These are phyloP conservation scores for Drosophila gaucha DNA, from an alignment of 2,888 invertebrate genomes.

Conservation along the genomic window DNA sequence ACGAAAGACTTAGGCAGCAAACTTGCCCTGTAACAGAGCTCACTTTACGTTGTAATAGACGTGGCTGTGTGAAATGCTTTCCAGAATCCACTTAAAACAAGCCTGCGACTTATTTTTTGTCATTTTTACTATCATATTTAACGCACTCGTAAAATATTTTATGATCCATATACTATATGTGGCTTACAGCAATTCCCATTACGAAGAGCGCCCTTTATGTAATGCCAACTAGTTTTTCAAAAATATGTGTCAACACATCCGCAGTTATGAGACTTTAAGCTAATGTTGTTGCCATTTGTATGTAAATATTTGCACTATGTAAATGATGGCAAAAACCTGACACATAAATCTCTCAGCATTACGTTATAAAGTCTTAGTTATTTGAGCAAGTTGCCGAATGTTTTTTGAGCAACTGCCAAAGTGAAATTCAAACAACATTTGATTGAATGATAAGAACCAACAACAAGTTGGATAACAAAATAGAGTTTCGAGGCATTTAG, in stretches of 20 bases:
- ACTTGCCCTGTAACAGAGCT: conserved; percentile 34
- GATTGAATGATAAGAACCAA: conserved; percentile 20
- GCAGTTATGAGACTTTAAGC: conserved; percentile 10
- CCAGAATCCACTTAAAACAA: conserved; percentile 53
- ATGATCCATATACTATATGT: conserved; percentile 26
- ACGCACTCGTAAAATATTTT: conserved; percentile 52
- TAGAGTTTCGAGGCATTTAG: not conserved
- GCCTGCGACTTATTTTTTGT: not conserved
- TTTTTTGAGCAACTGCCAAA: conserved; percentile 10
- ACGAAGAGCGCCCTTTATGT: conserved; percentile 36
- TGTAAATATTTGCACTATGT: conserved; percentile 50
- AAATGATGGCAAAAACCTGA: conserved; percentile 36
- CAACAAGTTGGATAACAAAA: conserved; percentile 1
- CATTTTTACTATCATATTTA: conserved; percentile 7
- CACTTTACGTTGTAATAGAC: conserved; percentile 6
- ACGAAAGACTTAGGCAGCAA: conserved; percentile 73
- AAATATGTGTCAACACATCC: conserved; percentile 39
- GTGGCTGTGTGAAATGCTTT: conserved; percentile 28
- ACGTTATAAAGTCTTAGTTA: conserved; percentile 11
- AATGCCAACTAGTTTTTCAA: conserved; percentile 37
- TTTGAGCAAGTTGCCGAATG: conserved; percentile 31
- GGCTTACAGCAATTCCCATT: conserved; percentile 49
- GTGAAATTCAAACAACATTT: conserved; percentile 40
- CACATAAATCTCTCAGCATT: conserved; percentile 33
- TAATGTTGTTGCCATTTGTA: conserved; percentile 31